A percentile compares a stretch with the other conserved stretches of the same genome.
phyloP scores from a whole-genome alignment of 2,888 invertebrate genomes.

The Morpho deidamia region DNA sequence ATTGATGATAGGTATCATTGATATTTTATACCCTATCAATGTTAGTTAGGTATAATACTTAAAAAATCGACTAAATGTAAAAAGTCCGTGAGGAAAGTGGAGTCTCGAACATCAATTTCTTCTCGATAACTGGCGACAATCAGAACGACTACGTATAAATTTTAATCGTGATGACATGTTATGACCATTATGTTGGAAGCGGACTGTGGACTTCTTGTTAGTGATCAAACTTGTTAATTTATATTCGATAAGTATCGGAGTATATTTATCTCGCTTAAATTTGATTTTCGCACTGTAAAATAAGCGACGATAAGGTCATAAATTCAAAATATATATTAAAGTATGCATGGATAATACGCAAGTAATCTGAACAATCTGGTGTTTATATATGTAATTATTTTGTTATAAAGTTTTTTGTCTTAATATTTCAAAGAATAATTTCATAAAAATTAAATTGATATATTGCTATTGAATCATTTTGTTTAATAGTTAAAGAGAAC shows the following conservation, averaged over 20 bases:
- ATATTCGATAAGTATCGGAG: slow-evolving; percentile 9
- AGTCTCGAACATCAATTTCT: slow-evolving; percentile 6
- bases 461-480: too few relatives aligned
- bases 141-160: slow-evolving; percentile 7
- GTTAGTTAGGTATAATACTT: background rate
- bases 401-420: too few relatives aligned
- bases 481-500: too few relatives aligned
- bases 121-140: slow-evolving; percentile 11
- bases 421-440: too few relatives aligned
- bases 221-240: slow-evolving; percentile 12
- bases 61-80: background rate
- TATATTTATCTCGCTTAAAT: background rate
- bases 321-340: background rate
- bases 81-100: background rate
- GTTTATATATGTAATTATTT: too few relatives aligned
- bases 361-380: too few relatives aligned
- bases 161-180: slow-evolving; percentile 14
- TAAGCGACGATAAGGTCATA: background rate
- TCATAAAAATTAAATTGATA: too few relatives aligned
- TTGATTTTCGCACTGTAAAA: background rate
- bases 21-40: background rate
- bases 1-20: too few relatives aligned
- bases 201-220: slow-evolving; percentile 10
- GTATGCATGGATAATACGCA: too few relatives aligned
- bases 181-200: slow-evolving; percentile 12